Conservation (phyloP, 2,113 vertebrate genomes). For the Podilymbus podiceps region DNA sequence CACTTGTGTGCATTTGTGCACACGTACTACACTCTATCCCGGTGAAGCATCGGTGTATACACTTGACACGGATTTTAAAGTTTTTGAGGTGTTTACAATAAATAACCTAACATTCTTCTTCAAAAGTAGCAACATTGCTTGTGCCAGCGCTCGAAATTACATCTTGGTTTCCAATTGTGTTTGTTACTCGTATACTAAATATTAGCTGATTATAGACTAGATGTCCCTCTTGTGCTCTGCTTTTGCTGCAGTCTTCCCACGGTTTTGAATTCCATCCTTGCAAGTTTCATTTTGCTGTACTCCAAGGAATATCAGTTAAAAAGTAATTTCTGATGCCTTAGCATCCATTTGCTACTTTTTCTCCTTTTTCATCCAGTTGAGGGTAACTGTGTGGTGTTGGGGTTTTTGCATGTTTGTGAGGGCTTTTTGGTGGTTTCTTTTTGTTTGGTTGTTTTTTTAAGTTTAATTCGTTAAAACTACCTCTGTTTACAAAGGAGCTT, state of each 20-base stretch:
- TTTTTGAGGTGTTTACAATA: not conserved
- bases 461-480: not conserved
- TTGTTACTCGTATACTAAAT: not conserved
- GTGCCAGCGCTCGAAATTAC: not conserved
- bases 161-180: not conserved
- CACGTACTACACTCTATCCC: fast-evolving
- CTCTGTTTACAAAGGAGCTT: not conserved
- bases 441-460: not conserved
- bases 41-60: not conserved
- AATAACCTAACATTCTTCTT: not conserved
- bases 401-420: too few relatives aligned
- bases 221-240: not conserved
- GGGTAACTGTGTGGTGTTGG: not conserved
- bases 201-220: not conserved
- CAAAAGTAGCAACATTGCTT: not conserved
- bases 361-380: not conserved
- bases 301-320: not conserved
- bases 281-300: not conserved
- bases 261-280: not conserved
- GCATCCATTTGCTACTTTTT: not conserved
- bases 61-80: not conserved
- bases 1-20: not conserved
- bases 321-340: not conserved
- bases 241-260: not conserved
- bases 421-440: too few relatives aligned